phyloP scores from a whole-genome alignment of 1,140 invertebrate species.

The Diabrotica undecimpunctata region DNA sequence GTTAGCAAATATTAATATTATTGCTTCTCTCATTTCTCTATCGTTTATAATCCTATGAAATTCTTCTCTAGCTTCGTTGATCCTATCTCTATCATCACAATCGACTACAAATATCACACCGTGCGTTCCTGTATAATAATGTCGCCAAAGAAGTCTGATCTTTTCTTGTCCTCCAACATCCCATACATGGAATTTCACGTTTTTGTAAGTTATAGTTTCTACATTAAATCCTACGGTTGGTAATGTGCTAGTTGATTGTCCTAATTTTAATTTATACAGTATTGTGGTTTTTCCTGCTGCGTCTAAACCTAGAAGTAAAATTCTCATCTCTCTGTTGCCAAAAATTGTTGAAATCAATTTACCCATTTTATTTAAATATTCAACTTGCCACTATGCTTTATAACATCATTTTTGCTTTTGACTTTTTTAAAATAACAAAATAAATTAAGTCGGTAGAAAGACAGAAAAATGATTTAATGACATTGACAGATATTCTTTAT shows the following conservation, averaged over 20 bases:
- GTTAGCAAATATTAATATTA: conserved; percentile 99
- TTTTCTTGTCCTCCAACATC: conserved; percentile 99
- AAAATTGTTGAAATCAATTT: conserved; percentile 99
- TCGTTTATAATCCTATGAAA: conserved; percentile 99
- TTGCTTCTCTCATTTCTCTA: conserved; percentile 98
- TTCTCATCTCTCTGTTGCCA: conserved; percentile 99
- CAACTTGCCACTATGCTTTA: too few species aligned
- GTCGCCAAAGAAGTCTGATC: conserved; percentile 97
- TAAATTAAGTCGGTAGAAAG: too few species aligned
- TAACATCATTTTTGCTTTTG: too few species aligned
- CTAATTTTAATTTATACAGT: conserved; percentile 95
- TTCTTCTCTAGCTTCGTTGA: conserved; percentile 95
- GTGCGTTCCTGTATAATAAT: conserved; percentile 86
- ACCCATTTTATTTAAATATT: conserved; percentile 69
- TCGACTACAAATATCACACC: conserved; percentile 98
- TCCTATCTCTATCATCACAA: conserved; percentile 94
- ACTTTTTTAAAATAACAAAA: too few species aligned
- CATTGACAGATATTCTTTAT: too few species aligned
- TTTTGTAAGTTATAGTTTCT: conserved; percentile 99
- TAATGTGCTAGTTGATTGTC: conserved; percentile 96
- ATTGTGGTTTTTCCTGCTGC: conserved; percentile 98
- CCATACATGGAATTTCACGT: conserved; percentile 99
- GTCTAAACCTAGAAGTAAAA: conserved; percentile 97
- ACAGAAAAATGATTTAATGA: too few species aligned
- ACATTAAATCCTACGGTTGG: conserved; percentile 99